Evolutionary conservation across 2,888 invertebrate genomes (phyloP).

Genomic region (Metacarcinus magister): DNA sequence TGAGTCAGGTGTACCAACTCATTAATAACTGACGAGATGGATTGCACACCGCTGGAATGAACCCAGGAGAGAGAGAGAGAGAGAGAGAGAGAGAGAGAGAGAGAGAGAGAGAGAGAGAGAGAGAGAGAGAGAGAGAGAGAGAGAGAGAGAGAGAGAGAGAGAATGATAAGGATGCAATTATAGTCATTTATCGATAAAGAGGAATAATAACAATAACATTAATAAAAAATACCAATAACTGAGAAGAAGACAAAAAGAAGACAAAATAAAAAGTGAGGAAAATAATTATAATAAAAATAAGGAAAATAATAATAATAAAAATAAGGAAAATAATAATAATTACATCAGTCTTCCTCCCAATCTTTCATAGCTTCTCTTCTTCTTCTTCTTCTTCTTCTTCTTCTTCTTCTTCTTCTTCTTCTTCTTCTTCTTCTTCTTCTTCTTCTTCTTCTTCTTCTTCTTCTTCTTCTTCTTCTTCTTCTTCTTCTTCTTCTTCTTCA

Average conservation of each 20-base stretch:
- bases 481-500: too few relatives aligned
- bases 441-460: too few relatives aligned
- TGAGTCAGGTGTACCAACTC: background rate
- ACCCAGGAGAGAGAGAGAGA: too few relatives aligned
- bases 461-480: too few relatives aligned
- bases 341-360: too few relatives aligned
- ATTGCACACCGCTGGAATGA: background rate
- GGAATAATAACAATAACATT: background rate
- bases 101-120: constrained; percentile 33
- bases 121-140: constrained; percentile 34
- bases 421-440: too few relatives aligned
- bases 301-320: background rate
- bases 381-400: too few relatives aligned
- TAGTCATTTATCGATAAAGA: background rate
- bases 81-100: background rate
- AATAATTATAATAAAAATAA: too few relatives aligned
- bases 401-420: too few relatives aligned
- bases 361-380: too few relatives aligned
- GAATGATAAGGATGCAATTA: background rate
- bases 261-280: background rate
- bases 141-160: constrained; percentile 33
- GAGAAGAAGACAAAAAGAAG: background rate
- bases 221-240: too few relatives aligned
- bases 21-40: background rate
- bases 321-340: background rate